A percentile compares a stretch with the other conserved stretches of the same genome.
Conservation (phyloP, 1,140 invertebrate species). For the Drosophila guanche region DNA sequence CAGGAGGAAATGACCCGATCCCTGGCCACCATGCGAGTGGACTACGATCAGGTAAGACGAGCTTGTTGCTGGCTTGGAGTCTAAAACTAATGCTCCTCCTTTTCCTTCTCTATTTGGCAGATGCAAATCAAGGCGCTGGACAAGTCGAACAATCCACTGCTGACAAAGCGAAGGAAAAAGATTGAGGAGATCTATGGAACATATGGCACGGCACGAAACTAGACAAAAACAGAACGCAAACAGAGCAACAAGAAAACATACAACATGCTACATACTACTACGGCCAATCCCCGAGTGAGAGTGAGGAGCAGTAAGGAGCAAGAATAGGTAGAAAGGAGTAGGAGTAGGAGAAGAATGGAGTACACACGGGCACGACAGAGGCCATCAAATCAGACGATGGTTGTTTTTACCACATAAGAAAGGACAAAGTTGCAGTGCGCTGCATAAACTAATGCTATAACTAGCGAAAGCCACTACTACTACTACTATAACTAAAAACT, state of each 20-base stretch:
- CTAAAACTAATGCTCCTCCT: conserved; percentile 22
- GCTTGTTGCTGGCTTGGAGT: neutral
- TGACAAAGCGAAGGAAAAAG: conserved; percentile 93
- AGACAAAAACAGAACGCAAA: neutral
- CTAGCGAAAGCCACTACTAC: conserved; percentile 17
- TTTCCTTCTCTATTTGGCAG: conserved; percentile 63
- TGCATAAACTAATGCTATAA: conserved; percentile 23
- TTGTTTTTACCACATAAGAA: conserved; percentile 27
- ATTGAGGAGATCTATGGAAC: conserved; percentile 70
- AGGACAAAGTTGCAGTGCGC: conserved; percentile 47
- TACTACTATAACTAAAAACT: conserved; percentile 6
- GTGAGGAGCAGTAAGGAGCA: neutral
- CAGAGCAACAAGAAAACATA: conserved; percentile 4
- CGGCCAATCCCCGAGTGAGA: conserved; percentile 13
- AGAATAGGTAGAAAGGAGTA: neutral
- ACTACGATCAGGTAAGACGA: conserved; percentile 90
- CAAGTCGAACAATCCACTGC: conserved; percentile 94
- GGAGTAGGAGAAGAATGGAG: neutral
- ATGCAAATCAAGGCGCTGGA: conserved; percentile 95
- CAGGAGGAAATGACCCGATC: conserved; percentile 99
- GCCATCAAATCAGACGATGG: conserved; percentile 8
- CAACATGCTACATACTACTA: conserved; percentile 2
- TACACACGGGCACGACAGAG: neutral
- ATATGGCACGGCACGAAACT: conserved; percentile 36
- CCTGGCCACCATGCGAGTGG: conserved; percentile 97